Evolutionary conservation across 2,797 vertebrate genomes (phyloP), one percentile per base, ranked within the genome.

Genomic region (Pempheris klunzingeri): DNA sequence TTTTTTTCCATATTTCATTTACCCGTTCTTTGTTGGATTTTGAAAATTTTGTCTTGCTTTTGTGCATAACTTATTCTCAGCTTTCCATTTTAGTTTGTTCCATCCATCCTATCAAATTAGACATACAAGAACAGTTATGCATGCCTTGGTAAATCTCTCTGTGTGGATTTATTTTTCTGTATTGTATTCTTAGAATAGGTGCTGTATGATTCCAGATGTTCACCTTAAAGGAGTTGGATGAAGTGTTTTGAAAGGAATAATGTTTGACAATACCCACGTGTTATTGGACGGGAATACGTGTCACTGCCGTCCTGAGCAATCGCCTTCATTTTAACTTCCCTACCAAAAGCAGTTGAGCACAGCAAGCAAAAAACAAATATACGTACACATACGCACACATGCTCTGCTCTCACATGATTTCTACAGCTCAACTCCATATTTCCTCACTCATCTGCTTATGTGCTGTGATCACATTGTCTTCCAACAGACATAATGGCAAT

Each of bases 111-210:
- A 26, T 86, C 13, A 41, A 49, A 62, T 68, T 18, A 59, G 52
- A n/a, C 39, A 7, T 52, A 17, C 47, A 67, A 7, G 9, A 79
- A 60, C 9, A 3, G 24, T 22, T 74, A 15, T 74, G 89, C 88
- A 90, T 90, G 92, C 58, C 24, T 49, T 81, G 47, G 20, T 50
- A 43, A 59, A 85, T 83, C 58, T 73, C 49, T 75, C 32, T 62
- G 32, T 75, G 77, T 81, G 81, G 7, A 62, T 78, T 78, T 77
- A 18, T 71, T 69, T 77, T 71, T 66, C 43, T 72, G 7, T 57
- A 34, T 63, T 84, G 78, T 5, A 71, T 71, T 57, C 14, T 52
- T 38, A 47, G 7, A 78, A 63, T 32, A 28, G 11, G 20, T 52
- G n/a, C 11, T 43, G 59, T 61, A 30, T 66, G 54, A 52, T 46